These are phyloP conservation scores for Muscicapa comitata DNA, from an alignment of 2,797 vertebrate species.

Conservation along the genomic window DNA sequence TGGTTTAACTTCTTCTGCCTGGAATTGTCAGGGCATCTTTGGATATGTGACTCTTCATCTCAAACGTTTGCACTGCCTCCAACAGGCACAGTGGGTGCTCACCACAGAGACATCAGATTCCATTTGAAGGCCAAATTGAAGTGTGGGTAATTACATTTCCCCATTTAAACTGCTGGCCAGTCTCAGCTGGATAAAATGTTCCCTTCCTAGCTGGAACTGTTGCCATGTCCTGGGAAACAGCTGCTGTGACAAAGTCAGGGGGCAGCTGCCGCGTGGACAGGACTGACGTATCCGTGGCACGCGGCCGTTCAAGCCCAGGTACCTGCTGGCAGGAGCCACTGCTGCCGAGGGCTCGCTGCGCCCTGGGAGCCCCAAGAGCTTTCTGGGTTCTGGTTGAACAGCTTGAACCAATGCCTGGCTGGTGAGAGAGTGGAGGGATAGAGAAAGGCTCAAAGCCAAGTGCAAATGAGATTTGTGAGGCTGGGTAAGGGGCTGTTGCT, in stretches of 20 bases:
- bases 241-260: conserved; percentile 39
- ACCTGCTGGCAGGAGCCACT: not conserved
- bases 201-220: conserved; percentile 24
- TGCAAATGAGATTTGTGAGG: not conserved
- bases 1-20: not conserved
- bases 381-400: not conserved
- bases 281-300: not conserved
- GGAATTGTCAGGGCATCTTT: not conserved
- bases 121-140: conserved; percentile 12
- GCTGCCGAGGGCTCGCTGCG: accelerated
- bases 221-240: not conserved
- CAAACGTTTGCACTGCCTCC: not conserved
- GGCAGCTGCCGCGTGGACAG: not conserved
- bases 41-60: not conserved
- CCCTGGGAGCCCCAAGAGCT: not conserved
- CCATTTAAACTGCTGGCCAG: conserved; percentile 13
- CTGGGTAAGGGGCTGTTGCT: accelerated
- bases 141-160: conserved; percentile 41
- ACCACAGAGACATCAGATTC: not conserved
- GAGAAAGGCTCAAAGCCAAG: not conserved
- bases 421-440: not conserved
- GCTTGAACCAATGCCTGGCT: not conserved
- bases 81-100: accelerated
- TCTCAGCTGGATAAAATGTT: conserved; percentile 51
- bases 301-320: not conserved